Evolutionary conservation across 2,797 vertebrate genomes (phyloP), one percentile per base, ranked within the genome.

Genomic region (Molossus molossus): DNA sequence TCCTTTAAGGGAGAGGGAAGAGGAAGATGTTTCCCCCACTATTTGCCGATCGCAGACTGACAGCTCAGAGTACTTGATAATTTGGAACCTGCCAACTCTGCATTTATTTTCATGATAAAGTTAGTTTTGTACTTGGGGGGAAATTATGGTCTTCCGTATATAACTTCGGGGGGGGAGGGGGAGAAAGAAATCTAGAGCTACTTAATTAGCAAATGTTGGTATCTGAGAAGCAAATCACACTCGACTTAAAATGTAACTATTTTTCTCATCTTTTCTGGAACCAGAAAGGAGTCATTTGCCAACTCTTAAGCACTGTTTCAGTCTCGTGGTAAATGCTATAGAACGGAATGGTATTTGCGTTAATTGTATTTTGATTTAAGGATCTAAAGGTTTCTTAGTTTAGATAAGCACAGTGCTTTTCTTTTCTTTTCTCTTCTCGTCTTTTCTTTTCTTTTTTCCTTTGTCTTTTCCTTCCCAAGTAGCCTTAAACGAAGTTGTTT

Each of bases 71-170:
- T 82, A 85, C 87, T 82, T 88, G 69, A 64, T 86, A 60, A 72
- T 84, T 86, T 3, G 4, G 14, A 90, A 77, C 29, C 21, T 48
- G 37, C 27, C 58, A 48, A 14, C 20, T 3, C 1, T 65, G 13
- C n/a, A 21, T 84, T 90, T 87, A 55, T 48, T 96, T 96, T 85
- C 48, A n/a, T 37, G 57, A 81, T 40, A 57, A 88, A 65, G n/a
- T 75, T 87, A 29, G 37, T 73, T 89, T 60, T 20, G 25, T 81
- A n/a, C 14, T 73, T 94, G 37, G 18, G 33, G 25, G 14, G 1
- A 85, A 48, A 48, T 29, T 29, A n/a, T 93, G 10, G 0, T 67
- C 73, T 67, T 89, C 40, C 27, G 9, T 45, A 76, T 37, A 9
- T 93, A 62, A 25, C 2, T 29, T 50, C 62, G 62, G 88, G 14